Evolutionary conservation across 2,797 vertebrate species (phyloP).

Genomic region (Microctenopoma steveboyesi): DNA sequence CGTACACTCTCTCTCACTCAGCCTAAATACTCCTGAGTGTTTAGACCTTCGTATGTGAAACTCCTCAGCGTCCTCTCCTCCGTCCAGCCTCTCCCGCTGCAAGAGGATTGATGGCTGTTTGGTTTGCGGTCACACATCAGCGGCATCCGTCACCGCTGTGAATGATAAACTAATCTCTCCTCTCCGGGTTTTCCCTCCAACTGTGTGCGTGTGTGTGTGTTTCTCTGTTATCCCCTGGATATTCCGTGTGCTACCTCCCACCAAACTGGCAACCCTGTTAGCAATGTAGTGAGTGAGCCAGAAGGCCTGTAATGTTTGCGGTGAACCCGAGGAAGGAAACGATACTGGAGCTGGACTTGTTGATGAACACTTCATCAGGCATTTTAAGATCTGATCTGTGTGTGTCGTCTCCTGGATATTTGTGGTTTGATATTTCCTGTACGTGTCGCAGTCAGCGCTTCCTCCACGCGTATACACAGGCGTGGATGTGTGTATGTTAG

Average conservation of each 20-base stretch:
- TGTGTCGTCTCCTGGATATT: conserved; percentile 43
- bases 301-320: conserved; percentile 53
- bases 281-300: conserved; percentile 20
- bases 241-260: conserved; percentile 26
- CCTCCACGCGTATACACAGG: conserved; percentile 31
- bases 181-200: conserved; percentile 38
- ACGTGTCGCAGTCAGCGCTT: conserved; percentile 30
- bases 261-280: conserved; percentile 44
- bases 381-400: conserved; percentile 22
- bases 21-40: conserved; percentile 61
- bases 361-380: conserved; percentile 65
- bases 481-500: conserved; percentile 22
- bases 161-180: conserved; percentile 73
- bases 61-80: conserved; percentile 47
- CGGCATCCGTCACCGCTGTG: conserved; percentile 65
- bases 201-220: conserved; percentile 10
- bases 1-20: conserved; percentile 21
- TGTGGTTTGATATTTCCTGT: conserved; percentile 62
- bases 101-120: conserved; percentile 68
- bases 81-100: conserved; percentile 38
- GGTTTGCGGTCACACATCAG: conserved; percentile 75
- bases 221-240: not conserved
- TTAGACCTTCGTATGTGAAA: conserved; percentile 62
- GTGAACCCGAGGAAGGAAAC: conserved; percentile 75
- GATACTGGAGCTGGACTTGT: conserved; percentile 51